A percentile compares a stretch with the other conserved stretches of the same genome.
Conservation (phyloP, 2,113 vertebrate species). For the Sphaerodactylus townsendi region DNA sequence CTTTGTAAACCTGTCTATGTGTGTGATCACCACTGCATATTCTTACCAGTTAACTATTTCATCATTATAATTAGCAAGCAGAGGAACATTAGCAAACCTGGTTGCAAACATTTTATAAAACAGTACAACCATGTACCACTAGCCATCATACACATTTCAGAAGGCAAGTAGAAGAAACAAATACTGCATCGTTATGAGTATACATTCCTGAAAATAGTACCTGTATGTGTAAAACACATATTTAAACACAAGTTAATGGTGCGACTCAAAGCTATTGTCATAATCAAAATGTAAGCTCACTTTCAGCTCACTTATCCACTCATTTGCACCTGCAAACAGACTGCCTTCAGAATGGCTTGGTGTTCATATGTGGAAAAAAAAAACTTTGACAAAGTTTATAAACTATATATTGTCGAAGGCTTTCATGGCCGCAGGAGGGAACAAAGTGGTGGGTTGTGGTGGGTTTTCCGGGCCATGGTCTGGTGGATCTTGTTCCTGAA, state of each 20-base stretch:
- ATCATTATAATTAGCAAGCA: background rate
- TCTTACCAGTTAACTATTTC: background rate
- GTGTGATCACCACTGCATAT: no score
- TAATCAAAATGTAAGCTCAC: conserved; percentile 6
- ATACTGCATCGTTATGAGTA: background rate
- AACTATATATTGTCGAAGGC: no score
- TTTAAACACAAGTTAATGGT: background rate
- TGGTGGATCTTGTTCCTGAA: no score
- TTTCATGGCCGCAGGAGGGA: no score
- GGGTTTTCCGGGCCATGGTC: no score
- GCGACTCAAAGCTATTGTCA: background rate
- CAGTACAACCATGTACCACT: background rate
- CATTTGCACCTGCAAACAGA: conserved; percentile 34
- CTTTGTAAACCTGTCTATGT: no score
- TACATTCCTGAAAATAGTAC: background rate
- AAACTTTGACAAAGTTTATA: background rate
- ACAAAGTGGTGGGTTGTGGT: no score
- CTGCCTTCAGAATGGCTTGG: conserved; percentile 26
- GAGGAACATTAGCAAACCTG: background rate
- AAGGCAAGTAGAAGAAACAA: conserved; percentile 9
- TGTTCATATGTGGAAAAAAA: conserved; percentile 24
- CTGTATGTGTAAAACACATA: conserved; percentile 7
- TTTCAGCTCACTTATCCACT: conserved; percentile 12
- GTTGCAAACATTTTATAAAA: background rate
- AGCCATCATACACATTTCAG: background rate